A percentile compares a stretch with the other conserved stretches of the same genome.
These are phyloP conservation scores for Papilio xuthus DNA, from an alignment of 1,140 invertebrate species.

Conservation along the genomic window DNA sequence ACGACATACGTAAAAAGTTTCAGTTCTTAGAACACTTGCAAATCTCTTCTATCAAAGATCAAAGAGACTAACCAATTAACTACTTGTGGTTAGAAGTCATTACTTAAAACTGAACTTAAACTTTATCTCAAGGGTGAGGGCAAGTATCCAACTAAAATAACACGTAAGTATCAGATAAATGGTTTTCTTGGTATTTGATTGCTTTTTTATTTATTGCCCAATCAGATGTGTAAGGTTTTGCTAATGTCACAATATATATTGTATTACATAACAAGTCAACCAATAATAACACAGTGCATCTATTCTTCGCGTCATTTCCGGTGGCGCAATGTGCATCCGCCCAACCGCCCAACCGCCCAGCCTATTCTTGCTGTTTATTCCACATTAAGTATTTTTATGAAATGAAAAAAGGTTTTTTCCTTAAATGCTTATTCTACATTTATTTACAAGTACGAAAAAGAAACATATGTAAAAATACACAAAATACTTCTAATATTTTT, in stretches of 20 bases:
- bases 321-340: not conserved
- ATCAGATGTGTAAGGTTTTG: not conserved
- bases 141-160: not conserved
- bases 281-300: not conserved
- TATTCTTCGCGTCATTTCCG: not conserved
- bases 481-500: too few species aligned
- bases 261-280: not conserved
- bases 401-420: too few species aligned
- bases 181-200: not conserved
- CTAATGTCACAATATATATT: not conserved
- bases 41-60: not conserved
- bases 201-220: too few species aligned
- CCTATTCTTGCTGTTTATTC: not conserved
- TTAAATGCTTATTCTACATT: too few species aligned
- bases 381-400: too few species aligned
- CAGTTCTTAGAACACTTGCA: not conserved
- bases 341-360: not conserved
- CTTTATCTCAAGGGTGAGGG: too few species aligned
- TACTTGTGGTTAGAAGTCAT: not conserved
- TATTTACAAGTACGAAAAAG: too few species aligned
- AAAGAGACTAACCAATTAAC: not conserved
- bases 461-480: too few species aligned
- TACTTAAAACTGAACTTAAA: too few species aligned
- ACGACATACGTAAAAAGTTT: not conserved
- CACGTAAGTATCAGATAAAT: not conserved